Evolutionary conservation across 2,797 vertebrate species (phyloP).

Genomic region (Cryptoprocta ferox): DNA sequence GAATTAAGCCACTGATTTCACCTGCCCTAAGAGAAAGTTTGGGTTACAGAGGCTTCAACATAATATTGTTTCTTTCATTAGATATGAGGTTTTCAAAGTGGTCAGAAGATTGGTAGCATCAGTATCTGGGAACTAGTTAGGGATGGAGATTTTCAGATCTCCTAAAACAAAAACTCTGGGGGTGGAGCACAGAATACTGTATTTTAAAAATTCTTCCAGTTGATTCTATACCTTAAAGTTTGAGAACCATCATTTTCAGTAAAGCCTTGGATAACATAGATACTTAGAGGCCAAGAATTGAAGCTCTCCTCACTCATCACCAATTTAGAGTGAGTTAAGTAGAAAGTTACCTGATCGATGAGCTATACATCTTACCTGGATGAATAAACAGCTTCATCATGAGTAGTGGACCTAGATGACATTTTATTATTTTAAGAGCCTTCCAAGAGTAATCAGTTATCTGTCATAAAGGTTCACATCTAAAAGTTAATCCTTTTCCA

Average conservation of each 20-base stretch:
- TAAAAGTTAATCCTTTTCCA: background rate
- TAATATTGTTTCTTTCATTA: background rate
- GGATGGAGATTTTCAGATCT: background rate
- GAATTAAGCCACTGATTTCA: background rate
- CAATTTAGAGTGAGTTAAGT: background rate
- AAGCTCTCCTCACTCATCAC: background rate
- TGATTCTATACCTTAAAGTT: background rate
- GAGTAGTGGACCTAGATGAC: background rate
- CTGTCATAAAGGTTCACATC: background rate
- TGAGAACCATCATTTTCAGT: background rate
- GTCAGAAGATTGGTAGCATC: background rate
- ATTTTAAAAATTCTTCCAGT: background rate
- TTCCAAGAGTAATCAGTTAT: background rate
- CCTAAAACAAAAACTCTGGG: background rate
- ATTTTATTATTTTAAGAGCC: background rate
- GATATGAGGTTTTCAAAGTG: background rate
- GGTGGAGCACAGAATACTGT: background rate
- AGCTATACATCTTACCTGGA: background rate
- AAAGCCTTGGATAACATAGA: background rate
- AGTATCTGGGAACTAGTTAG: background rate
- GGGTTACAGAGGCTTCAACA: background rate
- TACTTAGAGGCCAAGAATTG: background rate
- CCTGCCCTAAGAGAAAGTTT: background rate
- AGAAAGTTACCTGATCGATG: background rate
- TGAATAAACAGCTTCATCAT: background rate